A percentile compares a stretch with the other conserved stretches of the same genome.
phyloP scores from a whole-genome alignment of 2,113 vertebrate species.

The Triplophysa tibetana region DNA sequence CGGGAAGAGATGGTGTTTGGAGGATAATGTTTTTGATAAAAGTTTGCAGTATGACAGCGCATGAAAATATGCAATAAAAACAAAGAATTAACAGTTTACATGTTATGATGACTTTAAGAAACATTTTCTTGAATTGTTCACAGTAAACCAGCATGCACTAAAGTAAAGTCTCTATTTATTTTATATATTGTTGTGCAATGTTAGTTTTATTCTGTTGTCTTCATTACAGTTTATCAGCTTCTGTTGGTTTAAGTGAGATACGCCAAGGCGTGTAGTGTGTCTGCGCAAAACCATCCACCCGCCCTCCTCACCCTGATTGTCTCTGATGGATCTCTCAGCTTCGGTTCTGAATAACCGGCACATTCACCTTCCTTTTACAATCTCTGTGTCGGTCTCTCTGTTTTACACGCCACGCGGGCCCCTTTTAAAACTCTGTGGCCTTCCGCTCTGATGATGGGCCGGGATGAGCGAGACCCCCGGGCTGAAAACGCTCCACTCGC shows the following conservation, averaged over 20 bases:
- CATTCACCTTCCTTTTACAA: background rate
- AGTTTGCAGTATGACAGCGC: no score
- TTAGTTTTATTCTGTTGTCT: background rate
- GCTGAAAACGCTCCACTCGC: constrained; percentile 4
- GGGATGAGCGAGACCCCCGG: constrained; percentile 13
- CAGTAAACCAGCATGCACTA: no score
- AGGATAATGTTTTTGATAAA: no score
- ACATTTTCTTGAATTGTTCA: no score
- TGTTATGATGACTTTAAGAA: no score
- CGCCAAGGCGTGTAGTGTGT: background rate
- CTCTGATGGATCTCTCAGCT: background rate
- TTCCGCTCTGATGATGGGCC: constrained; percentile 39
- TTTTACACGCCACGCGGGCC: background rate
- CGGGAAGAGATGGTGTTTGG: no score
- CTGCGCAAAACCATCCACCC: background rate
- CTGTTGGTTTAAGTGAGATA: background rate
- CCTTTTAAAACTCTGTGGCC: constrained; percentile 17
- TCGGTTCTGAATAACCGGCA: constrained; percentile 9
- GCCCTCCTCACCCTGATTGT: background rate
- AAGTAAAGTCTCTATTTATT: no score
- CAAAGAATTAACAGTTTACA: no score
- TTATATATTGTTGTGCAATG: background rate
- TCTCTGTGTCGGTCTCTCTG: background rate
- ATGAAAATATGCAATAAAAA: no score
- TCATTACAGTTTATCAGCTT: background rate